Evolutionary conservation across 2,888 invertebrate genomes (phyloP).

Genomic region (Drosophila colorata): DNA sequence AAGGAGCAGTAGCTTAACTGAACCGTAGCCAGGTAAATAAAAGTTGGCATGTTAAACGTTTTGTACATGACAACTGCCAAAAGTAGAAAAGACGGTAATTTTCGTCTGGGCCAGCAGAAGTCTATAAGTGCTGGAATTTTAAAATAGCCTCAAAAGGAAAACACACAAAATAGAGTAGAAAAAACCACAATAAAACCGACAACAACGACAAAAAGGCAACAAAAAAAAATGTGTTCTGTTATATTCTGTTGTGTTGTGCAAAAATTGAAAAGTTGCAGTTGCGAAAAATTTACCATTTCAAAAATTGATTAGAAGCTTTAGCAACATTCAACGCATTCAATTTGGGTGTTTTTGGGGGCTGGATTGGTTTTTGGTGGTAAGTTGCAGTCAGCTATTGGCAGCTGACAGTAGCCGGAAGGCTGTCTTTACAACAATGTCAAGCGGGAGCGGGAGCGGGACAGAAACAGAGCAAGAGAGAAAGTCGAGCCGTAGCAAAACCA

Average conservation of each 20-base stretch:
- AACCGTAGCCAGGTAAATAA: conserved; percentile 66
- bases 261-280: conserved; percentile 55
- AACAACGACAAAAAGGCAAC: conserved; percentile 23
- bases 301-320: conserved; percentile 78
- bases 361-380: background rate
- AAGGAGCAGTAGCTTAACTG: conserved; percentile 3
- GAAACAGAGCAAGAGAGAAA: background rate
- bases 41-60: conserved; percentile 73
- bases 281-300: conserved; percentile 62
- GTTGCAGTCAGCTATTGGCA: conserved; percentile 36
- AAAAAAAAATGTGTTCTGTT: conserved; percentile 24
- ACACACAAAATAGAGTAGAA: background rate
- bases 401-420: conserved; percentile 39
- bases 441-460: fast-evolving
- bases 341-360: background rate
- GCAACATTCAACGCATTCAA: conserved; percentile 44
- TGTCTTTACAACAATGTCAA: conserved; percentile 48
- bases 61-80: conserved; percentile 73
- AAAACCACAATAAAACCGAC: conserved; percentile 34
- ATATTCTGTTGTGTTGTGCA: conserved; percentile 6
- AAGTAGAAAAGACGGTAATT: conserved; percentile 33
- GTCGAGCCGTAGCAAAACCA: conserved; percentile 19
- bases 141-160: conserved; percentile 39
- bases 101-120: conserved; percentile 35
- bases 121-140: conserved; percentile 61